A percentile compares a stretch with the other conserved stretches of the same genome.
These are phyloP conservation scores for Fopius arisanus DNA, from an alignment of 1,140 invertebrate species.

Conservation along the genomic window DNA sequence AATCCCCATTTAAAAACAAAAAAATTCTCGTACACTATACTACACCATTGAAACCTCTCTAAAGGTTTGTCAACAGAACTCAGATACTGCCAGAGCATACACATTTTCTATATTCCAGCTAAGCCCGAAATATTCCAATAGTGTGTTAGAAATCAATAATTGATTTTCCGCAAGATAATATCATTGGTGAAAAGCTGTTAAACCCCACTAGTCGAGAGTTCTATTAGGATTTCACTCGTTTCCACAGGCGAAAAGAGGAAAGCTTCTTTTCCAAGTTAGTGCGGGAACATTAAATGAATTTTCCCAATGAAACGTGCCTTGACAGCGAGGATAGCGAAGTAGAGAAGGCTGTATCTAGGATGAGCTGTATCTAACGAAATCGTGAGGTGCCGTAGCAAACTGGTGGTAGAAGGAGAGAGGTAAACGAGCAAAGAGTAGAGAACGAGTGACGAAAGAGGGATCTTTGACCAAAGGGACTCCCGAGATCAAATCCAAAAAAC, in stretches of 20 bases:
- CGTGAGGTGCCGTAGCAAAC: neutral
- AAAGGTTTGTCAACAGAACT: too few species aligned
- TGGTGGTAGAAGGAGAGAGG: slow-evolving; percentile 6
- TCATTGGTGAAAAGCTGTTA: neutral
- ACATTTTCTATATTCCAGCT: too few species aligned
- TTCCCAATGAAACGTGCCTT: slow-evolving; percentile 10
- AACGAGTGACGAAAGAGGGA: slow-evolving; percentile 11
- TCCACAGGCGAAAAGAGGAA: neutral
- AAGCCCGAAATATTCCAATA: too few species aligned
- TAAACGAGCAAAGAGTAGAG: neutral
- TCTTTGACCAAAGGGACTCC: neutral
- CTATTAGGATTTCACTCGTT: slow-evolving; percentile 7
- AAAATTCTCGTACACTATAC: too few species aligned
- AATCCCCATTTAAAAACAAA: too few species aligned
- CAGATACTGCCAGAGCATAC: too few species aligned
- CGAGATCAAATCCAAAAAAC: too few species aligned
- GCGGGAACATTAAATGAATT: slow-evolving; percentile 29
- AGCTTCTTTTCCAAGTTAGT: neutral
- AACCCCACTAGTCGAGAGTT: neutral
- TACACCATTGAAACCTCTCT: too few species aligned
- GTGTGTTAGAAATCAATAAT: too few species aligned
- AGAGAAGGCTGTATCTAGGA: neutral
- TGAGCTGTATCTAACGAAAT: neutral
- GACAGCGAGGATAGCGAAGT: neutral
- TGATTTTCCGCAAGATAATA: neutral